phyloP scores from a whole-genome alignment of 2,113 vertebrate genomes.

The Engystomops pustulosus region DNA sequence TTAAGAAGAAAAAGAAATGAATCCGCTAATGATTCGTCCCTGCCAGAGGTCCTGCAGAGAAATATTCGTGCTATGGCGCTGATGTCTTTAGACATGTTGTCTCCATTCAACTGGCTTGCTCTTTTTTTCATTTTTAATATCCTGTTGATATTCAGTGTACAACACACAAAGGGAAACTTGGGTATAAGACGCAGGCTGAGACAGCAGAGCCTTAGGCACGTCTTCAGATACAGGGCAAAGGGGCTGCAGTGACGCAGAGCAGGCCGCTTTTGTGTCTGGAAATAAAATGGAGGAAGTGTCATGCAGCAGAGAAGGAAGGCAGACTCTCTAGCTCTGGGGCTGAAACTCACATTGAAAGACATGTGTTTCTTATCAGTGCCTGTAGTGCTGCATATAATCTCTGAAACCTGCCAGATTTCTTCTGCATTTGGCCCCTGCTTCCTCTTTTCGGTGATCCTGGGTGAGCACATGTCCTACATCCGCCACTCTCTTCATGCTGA shows the following conservation, averaged over 20 bases:
- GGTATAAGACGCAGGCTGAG: background rate
- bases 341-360: constrained; percentile 40
- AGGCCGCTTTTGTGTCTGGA: constrained; percentile 22
- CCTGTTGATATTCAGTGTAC: too few species aligned
- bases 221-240: constrained; percentile 34
- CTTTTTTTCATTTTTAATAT: too few species aligned
- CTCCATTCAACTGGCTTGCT: too few species aligned
- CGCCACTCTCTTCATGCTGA: background rate
- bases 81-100: too few species aligned
- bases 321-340: constrained; percentile 29
- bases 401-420: constrained; percentile 38
- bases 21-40: too few species aligned
- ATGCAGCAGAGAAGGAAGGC: constrained; percentile 38
- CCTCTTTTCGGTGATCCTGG: constrained; percentile 21
- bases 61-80: too few species aligned
- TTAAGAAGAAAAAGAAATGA: too few species aligned
- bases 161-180: too few species aligned
- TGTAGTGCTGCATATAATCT: constrained; percentile 32
- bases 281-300: constrained; percentile 35
- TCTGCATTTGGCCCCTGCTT: constrained; percentile 18
- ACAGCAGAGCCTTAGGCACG: constrained; percentile 13
- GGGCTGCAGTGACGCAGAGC: constrained; percentile 33
- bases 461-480: constrained; percentile 16
- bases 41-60: too few species aligned
- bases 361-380: constrained; percentile 49